These are phyloP conservation scores for Pristiophorus japonicus DNA, from an alignment of 2,113 vertebrate species.

Conservation along the genomic window DNA sequence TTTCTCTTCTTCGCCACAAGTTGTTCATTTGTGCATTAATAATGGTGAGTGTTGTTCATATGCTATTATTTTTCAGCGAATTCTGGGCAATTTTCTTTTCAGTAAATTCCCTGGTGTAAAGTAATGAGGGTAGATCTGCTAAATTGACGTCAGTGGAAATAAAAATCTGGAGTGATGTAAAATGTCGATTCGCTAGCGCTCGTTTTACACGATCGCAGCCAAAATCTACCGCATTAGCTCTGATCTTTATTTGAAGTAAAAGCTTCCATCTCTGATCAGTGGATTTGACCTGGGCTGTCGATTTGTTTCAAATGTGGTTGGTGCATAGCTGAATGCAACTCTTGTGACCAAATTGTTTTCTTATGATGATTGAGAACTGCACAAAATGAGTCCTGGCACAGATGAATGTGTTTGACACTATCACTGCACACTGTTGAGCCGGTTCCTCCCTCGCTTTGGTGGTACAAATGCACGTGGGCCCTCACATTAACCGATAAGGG, in stretches of 20 bases:
- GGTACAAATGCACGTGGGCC: background rate
- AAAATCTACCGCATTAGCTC: background rate
- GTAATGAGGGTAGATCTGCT: too few species aligned
- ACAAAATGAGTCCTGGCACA: background rate
- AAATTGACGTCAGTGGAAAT: background rate
- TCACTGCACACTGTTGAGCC: background rate
- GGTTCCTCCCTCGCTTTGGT: background rate
- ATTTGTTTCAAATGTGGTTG: background rate
- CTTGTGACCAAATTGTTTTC: background rate
- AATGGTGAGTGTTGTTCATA: too few species aligned
- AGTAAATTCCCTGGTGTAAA: too few species aligned
- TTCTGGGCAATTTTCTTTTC: too few species aligned
- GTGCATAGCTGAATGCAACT: background rate
- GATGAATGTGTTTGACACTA: background rate
- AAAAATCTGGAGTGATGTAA: background rate
- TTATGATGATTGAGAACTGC: background rate
- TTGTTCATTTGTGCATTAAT: too few species aligned
- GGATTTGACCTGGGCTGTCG: background rate
- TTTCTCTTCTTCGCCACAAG: too few species aligned
- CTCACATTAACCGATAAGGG: too few species aligned
- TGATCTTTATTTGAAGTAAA: background rate
- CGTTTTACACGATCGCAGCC: background rate
- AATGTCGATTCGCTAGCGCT: background rate
- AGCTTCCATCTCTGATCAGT: background rate
- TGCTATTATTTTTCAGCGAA: too few species aligned